Base-by-base conservation (phyloP, 30 jellyfish, hydroid and myxozoan species). In the Chironex yamaguchii region DNA sequence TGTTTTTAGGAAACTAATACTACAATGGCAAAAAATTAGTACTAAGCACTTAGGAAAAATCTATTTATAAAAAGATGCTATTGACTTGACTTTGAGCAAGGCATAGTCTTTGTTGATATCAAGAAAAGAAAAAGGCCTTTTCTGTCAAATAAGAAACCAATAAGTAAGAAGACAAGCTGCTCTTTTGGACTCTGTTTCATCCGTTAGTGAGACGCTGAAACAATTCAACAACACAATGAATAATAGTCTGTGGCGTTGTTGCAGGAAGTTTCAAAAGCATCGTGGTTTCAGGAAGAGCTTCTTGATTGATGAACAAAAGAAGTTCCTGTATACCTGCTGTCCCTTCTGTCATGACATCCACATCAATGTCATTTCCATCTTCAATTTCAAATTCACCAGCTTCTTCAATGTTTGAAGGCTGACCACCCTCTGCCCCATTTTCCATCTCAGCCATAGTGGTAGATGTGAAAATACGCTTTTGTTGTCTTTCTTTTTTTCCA, bases 321-420 rank as follows among this genome's bases (percentile, higher is more conserved):
- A 79, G 90, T 81, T 81, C 84, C 30, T 81, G 91, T 3, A 64
- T 27, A 66, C 77, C 50, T n/a, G 85, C 66, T 17, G 64, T 11
- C 36, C 84, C 77, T 29, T 65, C 76, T n/a, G 25, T 81, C 82
- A 79, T 71, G 63, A 23, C 90, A 54, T 79, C 90, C 1, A 79
- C 48, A 12, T 79, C 81, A 2, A 63, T 62, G n/a, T 21, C 68
- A 79, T 58, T 29, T 54, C 83, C 29, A 0, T 68, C 82, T 14
- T 79, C 71, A 29, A 77, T 34, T 30, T 77, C 67, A 29, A 77
- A 77, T 31, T 58, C 67, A 33, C 17, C 76, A 36, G 26, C 62
- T 23, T n/a, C 76, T 12, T 81, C 85, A 4, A 52, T 58, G 62
- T 51, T 72, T 22, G 28, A 17, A n/a, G 28, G 62, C 6, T 9